Evolutionary conservation across 2,113 vertebrate species (phyloP).

Genomic region (Melanotaenia duboulayi): DNA sequence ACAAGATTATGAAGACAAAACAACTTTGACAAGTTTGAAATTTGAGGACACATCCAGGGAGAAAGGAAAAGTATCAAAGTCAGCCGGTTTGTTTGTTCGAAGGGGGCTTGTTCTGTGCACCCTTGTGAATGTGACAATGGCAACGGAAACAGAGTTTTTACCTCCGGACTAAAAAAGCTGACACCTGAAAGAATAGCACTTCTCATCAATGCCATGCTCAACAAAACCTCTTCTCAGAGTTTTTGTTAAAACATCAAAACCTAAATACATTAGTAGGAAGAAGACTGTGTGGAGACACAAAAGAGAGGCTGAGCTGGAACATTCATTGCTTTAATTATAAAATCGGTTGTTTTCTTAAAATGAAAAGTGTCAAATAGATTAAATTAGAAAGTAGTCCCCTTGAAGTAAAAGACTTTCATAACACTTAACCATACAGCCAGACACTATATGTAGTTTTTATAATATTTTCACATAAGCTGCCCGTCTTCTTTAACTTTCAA

Average conservation of each 20-base stretch:
- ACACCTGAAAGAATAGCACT: slow-evolving; percentile 68
- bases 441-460: slow-evolving; percentile 23
- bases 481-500: slow-evolving; percentile 58
- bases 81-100: slow-evolving; percentile 56
- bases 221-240: slow-evolving; percentile 45
- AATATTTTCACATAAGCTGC: slow-evolving; percentile 49
- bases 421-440: slow-evolving; percentile 23
- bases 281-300: slow-evolving; percentile 18
- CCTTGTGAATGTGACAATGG: slow-evolving; percentile 47
- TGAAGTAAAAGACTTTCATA: slow-evolving; percentile 35
- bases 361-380: slow-evolving; percentile 25
- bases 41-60: slow-evolving; percentile 75
- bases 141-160: slow-evolving; percentile 50
- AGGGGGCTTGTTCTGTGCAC: slow-evolving; percentile 31
- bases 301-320: slow-evolving; percentile 1
- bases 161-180: slow-evolving; percentile 58
- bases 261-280: slow-evolving; percentile 51
- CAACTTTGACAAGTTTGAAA: slow-evolving; percentile 76
- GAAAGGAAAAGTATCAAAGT: slow-evolving; percentile 72
- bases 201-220: slow-evolving; percentile 31
- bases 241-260: slow-evolving; percentile 10
- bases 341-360: slow-evolving; percentile 17
- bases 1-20: slow-evolving; percentile 77
- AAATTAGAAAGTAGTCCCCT: slow-evolving; percentile 15
- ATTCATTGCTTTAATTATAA: slow-evolving; percentile 28